Conservation (phyloP, 2,797 vertebrate genomes). For the Anolis apletophallus region DNA sequence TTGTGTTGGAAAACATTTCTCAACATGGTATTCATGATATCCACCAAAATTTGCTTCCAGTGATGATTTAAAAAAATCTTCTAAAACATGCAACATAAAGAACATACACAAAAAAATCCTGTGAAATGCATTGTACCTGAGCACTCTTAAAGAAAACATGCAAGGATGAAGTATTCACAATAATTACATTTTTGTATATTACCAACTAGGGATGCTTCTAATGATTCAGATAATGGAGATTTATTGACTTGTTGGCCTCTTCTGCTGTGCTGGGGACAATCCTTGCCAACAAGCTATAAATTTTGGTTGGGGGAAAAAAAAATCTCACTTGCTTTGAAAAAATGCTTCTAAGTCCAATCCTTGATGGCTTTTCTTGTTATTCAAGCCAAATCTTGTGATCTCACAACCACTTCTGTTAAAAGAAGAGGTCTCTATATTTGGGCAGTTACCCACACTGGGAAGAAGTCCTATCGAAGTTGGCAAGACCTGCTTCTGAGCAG, state of each 20-base stretch:
- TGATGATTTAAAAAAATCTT: not conserved
- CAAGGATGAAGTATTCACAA: constrained; percentile 50
- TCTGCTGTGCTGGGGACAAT: constrained; percentile 63
- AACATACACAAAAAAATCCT: constrained; percentile 14
- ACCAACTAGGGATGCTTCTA: constrained; percentile 64
- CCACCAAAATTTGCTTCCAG: constrained; percentile 10
- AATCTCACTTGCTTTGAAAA: constrained; percentile 49
- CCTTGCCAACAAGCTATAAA: constrained; percentile 58
- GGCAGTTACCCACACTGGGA: not conserved
- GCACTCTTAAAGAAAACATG: constrained; percentile 37
- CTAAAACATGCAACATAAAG: not conserved
- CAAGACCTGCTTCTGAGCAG: not conserved
- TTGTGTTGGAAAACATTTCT: not conserved
- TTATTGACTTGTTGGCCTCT: constrained; percentile 58
- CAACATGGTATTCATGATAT: constrained; percentile 51
- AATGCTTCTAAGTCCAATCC: constrained; percentile 55
- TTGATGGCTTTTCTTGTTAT: constrained; percentile 25
- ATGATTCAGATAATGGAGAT: constrained; percentile 68
- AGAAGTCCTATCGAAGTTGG: not conserved
- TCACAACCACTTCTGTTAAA: not conserved
- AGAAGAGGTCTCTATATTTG: not conserved
- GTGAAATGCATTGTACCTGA: constrained; percentile 42
- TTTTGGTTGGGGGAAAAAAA: constrained; percentile 51
- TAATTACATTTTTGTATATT: constrained; percentile 61
- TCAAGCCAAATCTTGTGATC: not conserved